Percentiles rank a stretch among this genome's conserved stretches.
These are phyloP conservation scores for Pholis gunnellus DNA, from an alignment of 2,113 vertebrate species.

Conservation along the genomic window DNA sequence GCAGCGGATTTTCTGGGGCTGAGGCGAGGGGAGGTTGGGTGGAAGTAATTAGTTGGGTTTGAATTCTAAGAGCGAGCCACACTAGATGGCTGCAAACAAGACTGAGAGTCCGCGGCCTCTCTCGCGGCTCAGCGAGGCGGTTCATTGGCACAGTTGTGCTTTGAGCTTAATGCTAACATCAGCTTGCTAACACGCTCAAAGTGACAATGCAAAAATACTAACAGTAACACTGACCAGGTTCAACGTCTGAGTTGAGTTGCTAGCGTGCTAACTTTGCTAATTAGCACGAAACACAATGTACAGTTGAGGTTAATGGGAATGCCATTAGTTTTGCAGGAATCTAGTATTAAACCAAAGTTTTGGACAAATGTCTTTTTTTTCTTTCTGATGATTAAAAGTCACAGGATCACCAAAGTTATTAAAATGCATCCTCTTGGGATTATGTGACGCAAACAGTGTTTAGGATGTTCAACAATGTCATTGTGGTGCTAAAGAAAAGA, in stretches of 20 bases:
- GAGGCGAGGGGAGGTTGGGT: conserved; percentile 27
- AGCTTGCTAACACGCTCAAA: not conserved
- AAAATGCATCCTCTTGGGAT: not conserved
- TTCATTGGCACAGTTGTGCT: too few species aligned
- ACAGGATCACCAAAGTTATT: not conserved
- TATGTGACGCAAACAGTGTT: not conserved
- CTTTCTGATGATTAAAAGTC: not conserved
- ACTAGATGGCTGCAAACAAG: not conserved
- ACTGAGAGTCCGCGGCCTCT: not conserved
- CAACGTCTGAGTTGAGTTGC: not conserved
- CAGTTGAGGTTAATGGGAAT: not conserved
- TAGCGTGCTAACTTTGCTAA: not conserved
- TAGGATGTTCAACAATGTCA: not conserved
- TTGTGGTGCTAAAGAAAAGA: not conserved
- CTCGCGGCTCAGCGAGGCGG: not conserved
- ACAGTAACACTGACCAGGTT: not conserved
- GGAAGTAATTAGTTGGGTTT: conserved; percentile 63
- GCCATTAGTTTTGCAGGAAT: not conserved
- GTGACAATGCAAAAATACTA: not conserved
- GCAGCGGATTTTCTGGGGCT: conserved; percentile 31
- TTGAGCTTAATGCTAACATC: not conserved
- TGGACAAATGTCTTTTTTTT: too few species aligned
- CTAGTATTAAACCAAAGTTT: not conserved
- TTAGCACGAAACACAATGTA: not conserved
- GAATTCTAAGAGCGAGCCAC: conserved; percentile 30